phyloP scores from a whole-genome alignment of 2,113 vertebrate genomes.

The Apeltes quadracus region DNA sequence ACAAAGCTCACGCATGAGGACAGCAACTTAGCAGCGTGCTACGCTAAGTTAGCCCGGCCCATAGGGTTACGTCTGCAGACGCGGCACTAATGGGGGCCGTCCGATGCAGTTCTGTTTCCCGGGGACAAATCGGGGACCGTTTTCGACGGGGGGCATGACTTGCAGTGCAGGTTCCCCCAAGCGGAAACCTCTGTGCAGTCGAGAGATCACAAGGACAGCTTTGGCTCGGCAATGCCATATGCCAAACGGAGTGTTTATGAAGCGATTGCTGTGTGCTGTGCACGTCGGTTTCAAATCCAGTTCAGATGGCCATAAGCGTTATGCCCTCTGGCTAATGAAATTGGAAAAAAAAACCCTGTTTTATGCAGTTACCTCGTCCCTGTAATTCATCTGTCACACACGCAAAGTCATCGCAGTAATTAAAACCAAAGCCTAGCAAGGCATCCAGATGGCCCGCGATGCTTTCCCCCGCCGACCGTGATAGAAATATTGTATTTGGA shows the following conservation, averaged over 20 bases:
- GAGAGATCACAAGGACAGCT: constrained; percentile 59
- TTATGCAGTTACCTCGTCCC: constrained; percentile 56
- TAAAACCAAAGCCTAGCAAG: constrained; percentile 64
- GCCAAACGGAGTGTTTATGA: constrained; percentile 60
- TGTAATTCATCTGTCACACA: constrained; percentile 69
- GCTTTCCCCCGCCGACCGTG: constrained; percentile 31
- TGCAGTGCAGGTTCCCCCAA: constrained; percentile 5
- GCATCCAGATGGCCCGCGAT: constrained; percentile 71
- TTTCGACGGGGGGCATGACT: constrained; percentile 17
- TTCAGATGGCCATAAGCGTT: constrained; percentile 57
- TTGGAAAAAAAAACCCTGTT: constrained; percentile 52
- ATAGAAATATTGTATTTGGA: constrained; percentile 72
- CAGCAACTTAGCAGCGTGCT: constrained; percentile 67
- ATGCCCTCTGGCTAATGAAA: constrained; percentile 59
- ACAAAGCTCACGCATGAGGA: constrained; percentile 72
- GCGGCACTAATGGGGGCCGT: constrained; percentile 49
- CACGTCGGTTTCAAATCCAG: constrained; percentile 52
- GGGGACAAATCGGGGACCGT: constrained; percentile 23
- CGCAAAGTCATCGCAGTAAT: constrained; percentile 70
- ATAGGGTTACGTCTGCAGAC: constrained; percentile 51
- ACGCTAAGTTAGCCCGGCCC: constrained; percentile 59
- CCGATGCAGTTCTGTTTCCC: constrained; percentile 30
- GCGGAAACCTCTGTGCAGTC: constrained; percentile 32
- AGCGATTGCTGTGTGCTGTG: constrained; percentile 32
- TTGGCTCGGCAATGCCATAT: constrained; percentile 34